phyloP scores from a whole-genome alignment of 1,140 invertebrate species.

The Atta colombica region DNA sequence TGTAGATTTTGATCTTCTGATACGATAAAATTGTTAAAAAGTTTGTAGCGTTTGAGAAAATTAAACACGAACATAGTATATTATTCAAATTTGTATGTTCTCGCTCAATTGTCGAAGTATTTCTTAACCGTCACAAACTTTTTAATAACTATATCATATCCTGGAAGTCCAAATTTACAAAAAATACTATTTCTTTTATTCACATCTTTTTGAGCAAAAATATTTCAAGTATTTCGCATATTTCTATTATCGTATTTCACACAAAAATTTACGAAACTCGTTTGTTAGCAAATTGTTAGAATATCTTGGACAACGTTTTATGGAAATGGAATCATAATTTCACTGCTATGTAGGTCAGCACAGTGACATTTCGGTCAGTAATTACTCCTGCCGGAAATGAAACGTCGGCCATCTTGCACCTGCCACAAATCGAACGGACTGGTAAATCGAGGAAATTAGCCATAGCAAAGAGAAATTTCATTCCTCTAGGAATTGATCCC shows the following conservation, averaged over 20 bases:
- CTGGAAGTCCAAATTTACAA: too few relatives aligned
- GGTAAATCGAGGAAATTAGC: conserved; percentile 67
- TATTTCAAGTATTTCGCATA: background rate
- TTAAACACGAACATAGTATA: too few relatives aligned
- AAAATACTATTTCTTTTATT: too few relatives aligned
- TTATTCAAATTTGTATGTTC: too few relatives aligned
- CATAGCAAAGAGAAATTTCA: conserved; percentile 65
- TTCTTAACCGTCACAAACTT: too few relatives aligned
- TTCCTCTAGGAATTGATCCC: conserved; percentile 50
- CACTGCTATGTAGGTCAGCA: conserved; percentile 55
- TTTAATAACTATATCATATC: too few relatives aligned
- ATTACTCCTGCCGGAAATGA: conserved; percentile 77
- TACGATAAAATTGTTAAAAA: too few relatives aligned
- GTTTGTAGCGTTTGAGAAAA: too few relatives aligned
- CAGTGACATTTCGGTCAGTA: conserved; percentile 73
- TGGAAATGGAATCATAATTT: conserved; percentile 66
- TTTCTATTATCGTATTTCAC: background rate
- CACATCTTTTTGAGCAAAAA: background rate
- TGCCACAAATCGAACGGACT: conserved; percentile 49
- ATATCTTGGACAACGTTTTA: conserved; percentile 26
- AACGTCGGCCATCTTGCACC: conserved; percentile 65
- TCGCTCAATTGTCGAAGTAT: too few relatives aligned
- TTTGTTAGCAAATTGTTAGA: background rate
- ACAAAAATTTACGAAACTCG: background rate
- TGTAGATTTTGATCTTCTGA: too few relatives aligned